Evolutionary conservation across 2,797 vertebrate genomes (phyloP).

Genomic region (Acipenser transmontanus): DNA sequence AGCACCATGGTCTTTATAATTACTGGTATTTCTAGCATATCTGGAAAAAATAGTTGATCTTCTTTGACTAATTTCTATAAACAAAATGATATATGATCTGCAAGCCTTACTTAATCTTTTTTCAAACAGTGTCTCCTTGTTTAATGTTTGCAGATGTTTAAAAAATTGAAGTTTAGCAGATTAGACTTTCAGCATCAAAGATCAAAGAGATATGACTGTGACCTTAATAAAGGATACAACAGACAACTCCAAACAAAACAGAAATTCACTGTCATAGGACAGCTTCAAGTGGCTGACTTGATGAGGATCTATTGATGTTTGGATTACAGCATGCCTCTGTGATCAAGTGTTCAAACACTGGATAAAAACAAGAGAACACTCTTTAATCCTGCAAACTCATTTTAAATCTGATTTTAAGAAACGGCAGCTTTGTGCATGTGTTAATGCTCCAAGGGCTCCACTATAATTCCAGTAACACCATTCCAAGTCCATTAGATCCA

Average conservation of each 20-base stretch:
- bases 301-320: conserved; percentile 85
- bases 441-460: conserved; percentile 26
- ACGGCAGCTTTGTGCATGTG: conserved; percentile 1
- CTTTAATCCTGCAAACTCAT: conserved; percentile 87
- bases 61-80: conserved; percentile 41
- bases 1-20: too few species aligned
- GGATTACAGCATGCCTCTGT: conserved; percentile 88
- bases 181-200: conserved; percentile 85
- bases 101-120: conserved; percentile 59
- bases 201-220: conserved; percentile 82
- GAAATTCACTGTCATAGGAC: conserved; percentile 69
- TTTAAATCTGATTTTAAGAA: conserved; percentile 55
- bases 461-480: conserved; percentile 25
- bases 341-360: conserved; percentile 93
- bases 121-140: conserved; percentile 34
- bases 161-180: conserved; percentile 68
- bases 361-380: conserved; percentile 85
- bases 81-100: conserved; percentile 58
- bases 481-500: background rate
- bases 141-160: conserved; percentile 12
- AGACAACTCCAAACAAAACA: conserved; percentile 66
- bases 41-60: conserved; percentile 55
- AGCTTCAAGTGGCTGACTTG: conserved; percentile 77
- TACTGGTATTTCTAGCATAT: too few species aligned
- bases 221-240: conserved; percentile 71